Conservation (phyloP, 2,113 vertebrate species). For the Noctilio leporinus region DNA sequence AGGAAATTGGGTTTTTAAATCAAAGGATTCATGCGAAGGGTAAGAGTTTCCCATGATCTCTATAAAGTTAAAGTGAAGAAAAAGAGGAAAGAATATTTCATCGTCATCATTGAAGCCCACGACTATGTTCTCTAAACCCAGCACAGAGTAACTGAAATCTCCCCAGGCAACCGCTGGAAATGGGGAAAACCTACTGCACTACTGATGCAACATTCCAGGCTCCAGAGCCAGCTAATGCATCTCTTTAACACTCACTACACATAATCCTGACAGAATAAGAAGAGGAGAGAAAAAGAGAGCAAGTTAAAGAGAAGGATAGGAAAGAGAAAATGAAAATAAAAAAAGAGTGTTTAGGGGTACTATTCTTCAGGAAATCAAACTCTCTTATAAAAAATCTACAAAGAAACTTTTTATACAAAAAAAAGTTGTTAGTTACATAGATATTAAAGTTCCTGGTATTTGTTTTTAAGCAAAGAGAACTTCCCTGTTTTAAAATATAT, state of each 20-base stretch:
- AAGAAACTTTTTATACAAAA: background rate
- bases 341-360: background rate
- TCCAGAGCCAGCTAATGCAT: background rate
- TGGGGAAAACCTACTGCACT: background rate
- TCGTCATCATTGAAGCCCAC: background rate
- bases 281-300: background rate
- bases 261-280: background rate
- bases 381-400: background rate
- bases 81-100: background rate
- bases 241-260: background rate
- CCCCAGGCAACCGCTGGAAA: background rate
- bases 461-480: background rate
- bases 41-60: slow-evolving; percentile 22
- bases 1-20: slow-evolving; percentile 3
- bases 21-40: background rate
- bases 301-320: background rate
- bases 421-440: background rate
- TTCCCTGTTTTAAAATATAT: slow-evolving; percentile 34
- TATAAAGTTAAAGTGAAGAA: background rate
- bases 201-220: background rate
- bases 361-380: background rate
- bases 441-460: slow-evolving; percentile 12
- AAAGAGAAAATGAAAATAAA: background rate
- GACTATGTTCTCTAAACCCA: background rate
- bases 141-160: background rate